A percentile compares a stretch with the other conserved stretches of the same genome.
Conservation (phyloP, 2,888 invertebrate species). For the Boloria selene region DNA sequence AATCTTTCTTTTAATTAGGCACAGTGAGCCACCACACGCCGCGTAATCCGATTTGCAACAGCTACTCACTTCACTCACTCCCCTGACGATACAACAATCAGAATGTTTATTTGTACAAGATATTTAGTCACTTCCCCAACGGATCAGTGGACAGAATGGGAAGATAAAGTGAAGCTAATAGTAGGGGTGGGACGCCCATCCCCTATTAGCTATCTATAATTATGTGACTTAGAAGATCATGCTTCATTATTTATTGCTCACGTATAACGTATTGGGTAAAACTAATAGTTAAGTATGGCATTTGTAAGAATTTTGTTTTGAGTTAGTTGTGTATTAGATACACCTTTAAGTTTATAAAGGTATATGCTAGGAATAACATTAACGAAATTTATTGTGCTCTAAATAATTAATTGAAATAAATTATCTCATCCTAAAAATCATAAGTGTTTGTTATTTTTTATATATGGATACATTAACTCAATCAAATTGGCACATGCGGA, state of each 20-base stretch:
- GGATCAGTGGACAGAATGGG: constrained; percentile 76
- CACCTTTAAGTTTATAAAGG: too few species aligned
- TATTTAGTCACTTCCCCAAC: constrained; percentile 80
- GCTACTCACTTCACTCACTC: constrained; percentile 62
- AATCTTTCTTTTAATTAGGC: constrained; percentile 66
- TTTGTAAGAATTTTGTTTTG: constrained; percentile 9
- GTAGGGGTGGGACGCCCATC: constrained; percentile 66
- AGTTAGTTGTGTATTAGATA: not conserved
- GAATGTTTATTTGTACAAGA: constrained; percentile 82
- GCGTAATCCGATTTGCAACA: constrained; percentile 75
- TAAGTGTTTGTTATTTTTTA: too few species aligned
- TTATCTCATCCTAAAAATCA: too few species aligned
- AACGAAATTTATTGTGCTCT: too few species aligned
- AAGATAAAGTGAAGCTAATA: constrained; percentile 75
- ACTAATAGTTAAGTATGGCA: constrained; percentile 8
- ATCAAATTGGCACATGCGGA: too few species aligned
- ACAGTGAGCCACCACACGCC: constrained; percentile 63
- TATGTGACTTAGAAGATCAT: constrained; percentile 60
- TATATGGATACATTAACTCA: too few species aligned
- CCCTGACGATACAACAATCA: constrained; percentile 72
- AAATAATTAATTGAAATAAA: too few species aligned
- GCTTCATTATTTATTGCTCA: constrained; percentile 39
- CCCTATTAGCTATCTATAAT: constrained; percentile 59
- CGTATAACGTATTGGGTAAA: constrained; percentile 16
- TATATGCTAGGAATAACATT: too few species aligned